Base-by-base conservation (phyloP, 2,797 vertebrate genomes). In the Ptychobarbus kaznakovi region DNA sequence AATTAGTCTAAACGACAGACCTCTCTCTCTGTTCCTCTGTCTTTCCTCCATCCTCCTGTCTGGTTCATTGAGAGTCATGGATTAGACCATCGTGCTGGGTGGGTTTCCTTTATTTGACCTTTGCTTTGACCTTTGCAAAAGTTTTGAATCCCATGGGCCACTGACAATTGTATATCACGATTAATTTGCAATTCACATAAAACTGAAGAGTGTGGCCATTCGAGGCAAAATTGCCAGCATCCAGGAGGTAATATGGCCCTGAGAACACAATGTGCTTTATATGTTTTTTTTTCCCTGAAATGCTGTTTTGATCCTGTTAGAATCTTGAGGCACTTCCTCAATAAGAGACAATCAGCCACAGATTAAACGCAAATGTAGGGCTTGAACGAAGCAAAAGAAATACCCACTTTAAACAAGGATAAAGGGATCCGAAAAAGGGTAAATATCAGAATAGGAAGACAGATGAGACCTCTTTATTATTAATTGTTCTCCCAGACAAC, bases 1-100 rank as follows among this genome's bases (percentile, higher is more conserved):
- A 66, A 80, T 84, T 86, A 86, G 86, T 44, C 80, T 87, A 80
- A 53, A 78, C 16, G 38, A 72, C 18, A 66, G n/a, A 80, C 18
- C 35, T 51, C n/a, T 16, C 25, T 28, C 56, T 65, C 15, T 25
- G 35, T 40, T 25, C 32, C 15, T 70, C 70, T 70, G 61, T 61
- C 75, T 82, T 51, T 73, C 22, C 9, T 82, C n/a, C 32, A 79
- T 70, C 75, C n/a, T 58, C 66, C 12, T 56, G 16, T 69, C 58
- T 76, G 32, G 44, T 84, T 69, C 73, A 68, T 32, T 84, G 16
- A 44, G 11, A 68, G 18, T 42, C n/a, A 32, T 10, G 46, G 46
- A 84, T 68, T 68, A 68, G 63, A 77, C 49, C 46, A 32, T 84
- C 15, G 35, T 77, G 46, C 74, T 56, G 73, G 73, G 61, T 68